A percentile compares a stretch with the other conserved stretches of the same genome.
Conservation (phyloP, 2,797 vertebrate species). For the Leptodactylus fallax region DNA sequence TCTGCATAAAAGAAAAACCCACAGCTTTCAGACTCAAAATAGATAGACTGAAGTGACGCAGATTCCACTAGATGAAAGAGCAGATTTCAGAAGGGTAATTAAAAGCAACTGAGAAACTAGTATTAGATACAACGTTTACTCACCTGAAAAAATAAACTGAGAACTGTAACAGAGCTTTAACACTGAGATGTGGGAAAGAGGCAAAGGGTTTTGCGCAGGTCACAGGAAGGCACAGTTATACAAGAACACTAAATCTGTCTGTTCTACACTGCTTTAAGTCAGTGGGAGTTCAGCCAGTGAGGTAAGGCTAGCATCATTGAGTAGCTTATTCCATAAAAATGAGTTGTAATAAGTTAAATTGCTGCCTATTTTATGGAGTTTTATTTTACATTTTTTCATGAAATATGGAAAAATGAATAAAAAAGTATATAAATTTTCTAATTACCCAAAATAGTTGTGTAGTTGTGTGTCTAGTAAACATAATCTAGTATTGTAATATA, state of each 20-base stretch:
- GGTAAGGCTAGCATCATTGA: slow-evolving; percentile 59
- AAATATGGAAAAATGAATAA: no score
- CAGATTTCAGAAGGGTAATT: slow-evolving; percentile 89
- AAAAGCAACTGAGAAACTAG: slow-evolving; percentile 89
- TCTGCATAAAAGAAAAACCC: slow-evolving; percentile 79
- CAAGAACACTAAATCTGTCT: slow-evolving; percentile 76
- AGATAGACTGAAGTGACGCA: slow-evolving; percentile 80
- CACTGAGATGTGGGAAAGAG: slow-evolving; percentile 78
- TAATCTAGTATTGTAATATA: no score
- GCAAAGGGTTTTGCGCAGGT: slow-evolving; percentile 75
- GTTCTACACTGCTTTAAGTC: slow-evolving; percentile 73
- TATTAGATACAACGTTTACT: slow-evolving; percentile 85
- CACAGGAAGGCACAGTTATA: slow-evolving; percentile 76
- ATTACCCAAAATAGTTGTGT: no score
- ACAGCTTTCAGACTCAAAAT: slow-evolving; percentile 80
- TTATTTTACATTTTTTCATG: neutral
- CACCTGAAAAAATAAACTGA: slow-evolving; percentile 95
- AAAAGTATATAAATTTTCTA: no score
- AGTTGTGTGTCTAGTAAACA: no score
- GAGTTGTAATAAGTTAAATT: neutral
- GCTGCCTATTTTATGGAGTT: neutral
- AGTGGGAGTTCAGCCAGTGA: slow-evolving; percentile 77
- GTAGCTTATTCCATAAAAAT: slow-evolving; percentile 4
- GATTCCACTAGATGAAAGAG: slow-evolving; percentile 85
- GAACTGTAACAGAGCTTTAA: slow-evolving; percentile 74